Evolutionary conservation across 2,888 invertebrate species (phyloP).

Genomic region (Phortica magna): DNA sequence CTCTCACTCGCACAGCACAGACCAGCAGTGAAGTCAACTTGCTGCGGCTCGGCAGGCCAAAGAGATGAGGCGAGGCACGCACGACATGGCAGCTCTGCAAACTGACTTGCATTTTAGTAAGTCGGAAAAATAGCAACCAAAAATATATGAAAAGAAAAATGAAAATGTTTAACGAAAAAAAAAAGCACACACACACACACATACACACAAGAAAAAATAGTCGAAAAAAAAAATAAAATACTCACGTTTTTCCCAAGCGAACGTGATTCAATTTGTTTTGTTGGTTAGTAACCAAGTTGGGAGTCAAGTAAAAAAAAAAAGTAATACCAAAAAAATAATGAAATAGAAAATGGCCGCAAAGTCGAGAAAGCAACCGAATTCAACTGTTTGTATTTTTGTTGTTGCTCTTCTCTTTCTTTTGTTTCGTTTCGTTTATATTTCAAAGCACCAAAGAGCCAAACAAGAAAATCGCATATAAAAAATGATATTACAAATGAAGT

Average conservation of each 20-base stretch:
- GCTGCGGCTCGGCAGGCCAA: too few species aligned
- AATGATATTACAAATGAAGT: constrained; percentile 27
- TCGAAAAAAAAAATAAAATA: constrained; percentile 71
- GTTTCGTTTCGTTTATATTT: not conserved
- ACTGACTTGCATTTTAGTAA: constrained; percentile 3
- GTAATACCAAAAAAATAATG: constrained; percentile 43
- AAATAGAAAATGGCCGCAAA: constrained; percentile 27
- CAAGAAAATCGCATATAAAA: constrained; percentile 11
- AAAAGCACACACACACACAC: too few species aligned
- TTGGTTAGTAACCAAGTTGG: constrained; percentile 69
- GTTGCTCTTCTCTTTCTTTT: not conserved
- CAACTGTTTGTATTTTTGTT: too few species aligned
- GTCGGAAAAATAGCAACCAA: not conserved
- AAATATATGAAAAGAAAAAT: constrained; percentile 19
- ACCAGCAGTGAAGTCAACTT: too few species aligned
- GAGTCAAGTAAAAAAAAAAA: constrained; percentile 45
- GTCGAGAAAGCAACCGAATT: not conserved
- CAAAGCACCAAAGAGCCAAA: not conserved
- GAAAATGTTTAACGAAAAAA: constrained; percentile 54
- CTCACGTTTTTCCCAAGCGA: constrained; percentile 71
- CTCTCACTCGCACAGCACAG: not conserved
- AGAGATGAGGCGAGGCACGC: too few species aligned
- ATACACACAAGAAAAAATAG: constrained; percentile 8
- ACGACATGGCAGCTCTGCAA: not conserved
- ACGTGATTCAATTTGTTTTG: constrained; percentile 75